Percentiles rank a stretch among this genome's conserved stretches.
phyloP scores from a whole-genome alignment of 2,888 invertebrate species.

The Ophion obscuratus region DNA sequence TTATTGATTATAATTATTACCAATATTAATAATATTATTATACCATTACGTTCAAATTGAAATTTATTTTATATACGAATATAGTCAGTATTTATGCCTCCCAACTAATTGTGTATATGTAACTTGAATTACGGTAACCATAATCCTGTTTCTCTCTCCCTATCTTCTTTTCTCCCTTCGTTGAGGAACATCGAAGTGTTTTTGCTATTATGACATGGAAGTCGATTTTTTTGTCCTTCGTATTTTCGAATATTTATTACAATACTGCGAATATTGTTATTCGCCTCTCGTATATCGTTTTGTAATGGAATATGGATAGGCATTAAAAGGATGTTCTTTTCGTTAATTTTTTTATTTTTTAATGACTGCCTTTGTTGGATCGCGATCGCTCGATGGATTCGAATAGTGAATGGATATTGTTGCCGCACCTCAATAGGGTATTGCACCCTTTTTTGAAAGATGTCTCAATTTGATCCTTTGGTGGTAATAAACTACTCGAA shows the following conservation, averaged over 20 bases:
- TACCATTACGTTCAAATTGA: constrained; percentile 60
- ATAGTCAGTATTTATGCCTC: constrained; percentile 63
- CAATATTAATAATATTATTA: constrained; percentile 47
- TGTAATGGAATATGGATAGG: constrained; percentile 27
- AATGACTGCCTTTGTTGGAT: not conserved
- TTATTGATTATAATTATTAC: constrained; percentile 53
- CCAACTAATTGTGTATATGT: constrained; percentile 33
- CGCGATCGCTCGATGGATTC: too few species aligned
- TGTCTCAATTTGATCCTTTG: too few species aligned
- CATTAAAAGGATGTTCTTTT: constrained; percentile 16
- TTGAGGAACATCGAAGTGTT: not conserved
- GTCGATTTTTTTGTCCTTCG: not conserved
- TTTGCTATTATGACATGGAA: not conserved
- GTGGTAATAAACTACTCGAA: too few species aligned
- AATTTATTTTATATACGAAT: constrained; percentile 63
- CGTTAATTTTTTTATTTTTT: not conserved
- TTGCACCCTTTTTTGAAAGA: too few species aligned
- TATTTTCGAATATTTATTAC: not conserved
- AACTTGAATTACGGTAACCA: constrained; percentile 26
- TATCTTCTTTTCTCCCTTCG: not conserved
- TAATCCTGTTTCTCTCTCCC: constrained; percentile 4
- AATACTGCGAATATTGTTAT: not conserved
- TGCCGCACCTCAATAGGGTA: too few species aligned
- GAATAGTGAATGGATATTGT: too few species aligned
- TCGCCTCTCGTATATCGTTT: not conserved